A percentile compares a stretch with the other conserved stretches of the same genome.
phyloP scores from a whole-genome alignment of 2,888 invertebrate species.

The Oegoconia quadripuncta region DNA sequence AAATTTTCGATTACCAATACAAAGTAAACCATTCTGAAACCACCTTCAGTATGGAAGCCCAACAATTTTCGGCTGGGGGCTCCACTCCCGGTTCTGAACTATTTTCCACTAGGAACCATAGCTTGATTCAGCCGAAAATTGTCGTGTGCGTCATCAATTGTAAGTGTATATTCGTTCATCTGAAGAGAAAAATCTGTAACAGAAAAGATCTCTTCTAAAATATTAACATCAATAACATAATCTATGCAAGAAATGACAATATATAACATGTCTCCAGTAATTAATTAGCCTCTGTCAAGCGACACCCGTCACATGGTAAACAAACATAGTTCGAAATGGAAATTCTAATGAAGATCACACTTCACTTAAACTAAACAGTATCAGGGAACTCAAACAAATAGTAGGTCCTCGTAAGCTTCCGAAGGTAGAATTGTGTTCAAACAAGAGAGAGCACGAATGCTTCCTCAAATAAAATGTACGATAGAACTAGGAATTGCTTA shows the following conservation, averaged over 20 bases:
- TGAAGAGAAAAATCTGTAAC: no score
- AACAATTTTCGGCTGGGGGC: no score
- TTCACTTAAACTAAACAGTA: constrained; percentile 35
- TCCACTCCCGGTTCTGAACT: no score
- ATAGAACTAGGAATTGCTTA: not conserved
- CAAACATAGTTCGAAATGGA: constrained; percentile 17
- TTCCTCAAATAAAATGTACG: constrained; percentile 3
- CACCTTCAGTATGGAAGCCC: no score
- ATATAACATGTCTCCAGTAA: no score
- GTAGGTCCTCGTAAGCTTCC: constrained; percentile 4
- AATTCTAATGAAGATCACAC: constrained; percentile 25
- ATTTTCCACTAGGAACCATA: no score
- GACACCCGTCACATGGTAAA: constrained; percentile 6
- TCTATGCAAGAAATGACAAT: constrained; percentile 1
- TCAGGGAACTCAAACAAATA: constrained; percentile 29
- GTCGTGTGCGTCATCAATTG: no score
- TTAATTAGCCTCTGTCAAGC: not conserved
- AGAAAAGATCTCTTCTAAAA: no score
- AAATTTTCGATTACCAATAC: no score
- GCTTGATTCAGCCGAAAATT: no score
- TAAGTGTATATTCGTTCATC: no score
- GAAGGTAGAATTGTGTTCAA: constrained; percentile 28
- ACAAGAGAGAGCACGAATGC: constrained; percentile 38
- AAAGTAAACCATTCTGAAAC: no score
- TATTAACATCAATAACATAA: not conserved